Evolutionary conservation across 2,113 vertebrate species (phyloP).

Genomic region (Dryoscopus gambensis): DNA sequence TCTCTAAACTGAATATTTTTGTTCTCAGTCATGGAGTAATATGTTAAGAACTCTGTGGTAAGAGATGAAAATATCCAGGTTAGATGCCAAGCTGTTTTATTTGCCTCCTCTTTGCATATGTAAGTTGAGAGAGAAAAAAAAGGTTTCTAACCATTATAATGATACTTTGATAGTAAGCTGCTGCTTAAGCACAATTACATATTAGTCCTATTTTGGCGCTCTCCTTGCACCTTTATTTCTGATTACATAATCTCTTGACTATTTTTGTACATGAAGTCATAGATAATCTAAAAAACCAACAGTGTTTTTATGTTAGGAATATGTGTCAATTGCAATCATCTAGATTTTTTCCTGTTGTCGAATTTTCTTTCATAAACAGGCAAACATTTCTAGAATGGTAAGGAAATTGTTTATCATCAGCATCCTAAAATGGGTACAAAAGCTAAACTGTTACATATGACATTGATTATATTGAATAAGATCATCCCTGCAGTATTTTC

Average conservation of each 20-base stretch:
- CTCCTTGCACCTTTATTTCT: background rate
- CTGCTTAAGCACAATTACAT: background rate
- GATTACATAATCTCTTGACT: background rate
- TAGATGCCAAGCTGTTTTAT: background rate
- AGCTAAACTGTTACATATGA: constrained; percentile 1
- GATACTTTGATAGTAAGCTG: background rate
- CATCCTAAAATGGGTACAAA: background rate
- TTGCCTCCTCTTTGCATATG: background rate
- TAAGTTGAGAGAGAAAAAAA: background rate
- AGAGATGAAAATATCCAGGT: background rate
- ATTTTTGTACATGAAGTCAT: constrained; percentile 14
- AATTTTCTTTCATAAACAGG: constrained; percentile 1
- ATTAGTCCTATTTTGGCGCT: background rate
- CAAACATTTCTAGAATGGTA: constrained; percentile 19
- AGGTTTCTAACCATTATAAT: background rate
- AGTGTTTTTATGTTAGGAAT: constrained; percentile 9
- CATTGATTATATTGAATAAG: constrained; percentile 2
- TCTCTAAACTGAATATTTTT: background rate
- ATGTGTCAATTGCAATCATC: background rate
- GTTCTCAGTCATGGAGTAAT: background rate
- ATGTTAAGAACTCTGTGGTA: background rate
- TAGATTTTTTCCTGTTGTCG: constrained; percentile 9
- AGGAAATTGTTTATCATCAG: constrained; percentile 17
- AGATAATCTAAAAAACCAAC: background rate
- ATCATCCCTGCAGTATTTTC: background rate